Base-by-base conservation (phyloP, 35 echinoderm and acorn worm species). In the Acanthaster planci region DNA sequence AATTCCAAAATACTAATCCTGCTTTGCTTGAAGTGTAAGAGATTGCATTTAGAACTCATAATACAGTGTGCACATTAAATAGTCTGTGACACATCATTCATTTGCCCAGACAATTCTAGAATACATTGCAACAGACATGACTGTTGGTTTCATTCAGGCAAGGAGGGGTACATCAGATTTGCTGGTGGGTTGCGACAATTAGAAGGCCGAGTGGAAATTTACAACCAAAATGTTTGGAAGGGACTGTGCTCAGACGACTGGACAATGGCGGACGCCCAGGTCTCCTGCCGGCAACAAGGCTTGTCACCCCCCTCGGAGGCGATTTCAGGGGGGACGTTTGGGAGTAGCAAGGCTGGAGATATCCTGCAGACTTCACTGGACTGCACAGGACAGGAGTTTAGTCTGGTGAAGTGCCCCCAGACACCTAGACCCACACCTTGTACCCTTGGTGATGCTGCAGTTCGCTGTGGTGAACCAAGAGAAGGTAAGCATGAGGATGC, bases 141-240 rank as follows among this genome's bases (percentile, higher is more conserved):
- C 42, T 12, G 4, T 47, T 47, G n/a, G 12, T 47, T 47, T 47
- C 4, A 5, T 72, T 26, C 22, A 72, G 64, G 64, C 34, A 34
- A 5, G 7, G 21, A 72, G 64, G 34, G 9, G 14, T 14, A 30
- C 4, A 34, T 72, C 34, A 19, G 64, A 14, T 34, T 72, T 26
- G 64, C 30, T 34, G 9, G 14, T 26, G 64, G 64, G 23, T 72
- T 26, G 14, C 7, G 14, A 0, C 26, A 72, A 72, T 31, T 26
- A 27, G 64, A 72, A 72, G 64, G 64, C 2, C 64, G 64, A 27
- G 64, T 36, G 29, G 64, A 72, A 34, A 31, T 31, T 29, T 72
- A 72, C 34, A 34, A 72, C 34, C 19, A 72, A 21, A 72, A 72
- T 29, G 64, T 34, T 21, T 72, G 64, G 64, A 72, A 72, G 64